Base-by-base conservation (phyloP, 2,797 vertebrate species). In the Muscicapa comitata region DNA sequence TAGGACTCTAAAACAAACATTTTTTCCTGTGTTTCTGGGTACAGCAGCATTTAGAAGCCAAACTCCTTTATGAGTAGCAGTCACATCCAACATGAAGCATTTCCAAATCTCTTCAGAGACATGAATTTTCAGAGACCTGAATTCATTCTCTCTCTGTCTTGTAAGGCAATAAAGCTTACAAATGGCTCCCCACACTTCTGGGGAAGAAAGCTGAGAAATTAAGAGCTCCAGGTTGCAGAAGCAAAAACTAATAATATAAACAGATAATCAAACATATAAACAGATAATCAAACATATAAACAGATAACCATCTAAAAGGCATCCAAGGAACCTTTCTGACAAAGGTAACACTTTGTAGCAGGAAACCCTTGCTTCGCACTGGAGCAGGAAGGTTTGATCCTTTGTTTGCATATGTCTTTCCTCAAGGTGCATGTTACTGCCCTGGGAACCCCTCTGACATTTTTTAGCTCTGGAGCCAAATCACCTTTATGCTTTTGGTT, bases 21-120 rank as follows among this genome's bases (percentile, higher is more conserved):
- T 81, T 91, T 91, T 94, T 65, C 43, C 26, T 55, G 19, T 86
- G 43, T 76, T 93, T 86, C 73, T 88, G 88, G 58, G 37, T 90
- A 86, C 17, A 75, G 28, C 42, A 81, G 66, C 43, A 62, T 73
- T 83, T 62, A 67, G 66, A 94, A 93, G 79, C 17, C 55, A 59
- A 88, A 78, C 13, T 75, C 33, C 28, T 70, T 88, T 81, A 72
- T 17, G 35, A 86, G 50, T 4, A 92, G 24, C 66, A 47, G 38
- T 37, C 63, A 79, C 28, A 79, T 72, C 21, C 17, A 86, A n/a
- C 42, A 71, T 9, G 47, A 53, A 45, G 40, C 40, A 66, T 73
- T 94, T 93, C 65, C 35, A 85, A 61, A 91, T 73, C 53, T 53
- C 73, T 67, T 63, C 66, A 86, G 58, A 67, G 24, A 55, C 33